These are phyloP conservation scores for Megalops cyprinoides DNA, from an alignment of 2,797 vertebrate species.

Conservation along the genomic window DNA sequence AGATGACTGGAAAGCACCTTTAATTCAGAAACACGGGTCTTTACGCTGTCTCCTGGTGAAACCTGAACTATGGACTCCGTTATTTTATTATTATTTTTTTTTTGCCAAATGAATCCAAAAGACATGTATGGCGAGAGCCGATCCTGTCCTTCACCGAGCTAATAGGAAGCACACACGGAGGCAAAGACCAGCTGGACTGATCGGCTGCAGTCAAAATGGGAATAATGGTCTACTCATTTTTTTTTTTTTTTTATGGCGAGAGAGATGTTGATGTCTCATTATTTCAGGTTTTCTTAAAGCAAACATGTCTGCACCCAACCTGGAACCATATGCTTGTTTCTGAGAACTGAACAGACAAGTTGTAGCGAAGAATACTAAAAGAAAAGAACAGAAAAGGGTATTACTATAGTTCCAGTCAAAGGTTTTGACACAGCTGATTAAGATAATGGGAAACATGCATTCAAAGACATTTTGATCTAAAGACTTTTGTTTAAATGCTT, in stretches of 20 bases:
- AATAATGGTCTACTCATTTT: constrained; percentile 8
- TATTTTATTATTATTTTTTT: too few species aligned
- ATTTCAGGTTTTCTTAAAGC: constrained; percentile 7
- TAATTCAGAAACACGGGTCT: not conserved
- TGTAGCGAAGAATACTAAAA: constrained; percentile 3
- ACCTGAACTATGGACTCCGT: not conserved
- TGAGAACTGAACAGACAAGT: not conserved
- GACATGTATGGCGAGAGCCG: constrained; percentile 19
- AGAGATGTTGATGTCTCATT: constrained; percentile 1
- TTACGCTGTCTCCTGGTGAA: not conserved
- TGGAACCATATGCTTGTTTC: not conserved
- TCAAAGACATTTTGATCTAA: too few species aligned
- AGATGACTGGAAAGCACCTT: not conserved
- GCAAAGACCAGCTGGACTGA: constrained; percentile 16
- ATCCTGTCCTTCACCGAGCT: constrained; percentile 19
- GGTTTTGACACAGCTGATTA: too few species aligned
- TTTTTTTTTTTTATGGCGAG: not conserved
- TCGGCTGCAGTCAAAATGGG: constrained; percentile 28
- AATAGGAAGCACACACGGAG: constrained; percentile 11
- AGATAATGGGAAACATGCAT: too few species aligned
- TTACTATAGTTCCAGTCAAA: too few species aligned
- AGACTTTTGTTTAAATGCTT: too few species aligned
- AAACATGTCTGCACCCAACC: not conserved
- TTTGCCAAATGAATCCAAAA: constrained; percentile 11
- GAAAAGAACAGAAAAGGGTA: too few species aligned